A percentile compares a stretch with the other conserved stretches of the same genome.
These are phyloP conservation scores for Neria commutata DNA, from an alignment of 2,888 invertebrate genomes.

Conservation along the genomic window DNA sequence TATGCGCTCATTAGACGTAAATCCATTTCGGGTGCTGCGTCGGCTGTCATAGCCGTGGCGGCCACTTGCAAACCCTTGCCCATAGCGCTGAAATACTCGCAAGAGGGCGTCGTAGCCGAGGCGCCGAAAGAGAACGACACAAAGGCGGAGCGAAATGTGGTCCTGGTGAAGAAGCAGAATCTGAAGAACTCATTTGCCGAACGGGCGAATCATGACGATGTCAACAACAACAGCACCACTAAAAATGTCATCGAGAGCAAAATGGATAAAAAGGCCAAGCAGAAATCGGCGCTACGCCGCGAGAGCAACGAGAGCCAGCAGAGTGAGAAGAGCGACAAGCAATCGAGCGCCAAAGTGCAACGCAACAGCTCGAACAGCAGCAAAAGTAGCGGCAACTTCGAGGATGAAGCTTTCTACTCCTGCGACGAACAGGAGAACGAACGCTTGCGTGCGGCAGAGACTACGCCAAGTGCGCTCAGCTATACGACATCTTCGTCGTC, in stretches of 20 bases:
- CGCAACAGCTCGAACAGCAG: constrained; percentile 42
- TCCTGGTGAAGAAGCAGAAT: constrained; percentile 45
- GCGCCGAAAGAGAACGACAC: constrained; percentile 37
- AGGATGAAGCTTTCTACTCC: constrained; percentile 42
- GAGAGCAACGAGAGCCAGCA: neutral
- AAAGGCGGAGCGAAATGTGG: constrained; percentile 46
- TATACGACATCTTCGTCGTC: constrained; percentile 1
- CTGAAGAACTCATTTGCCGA: constrained; percentile 41
- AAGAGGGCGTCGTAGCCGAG: constrained; percentile 38
- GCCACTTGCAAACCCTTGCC: constrained; percentile 42
- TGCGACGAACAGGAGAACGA: constrained; percentile 37
- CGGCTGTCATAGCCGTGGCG: constrained; percentile 44
- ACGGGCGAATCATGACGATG: constrained; percentile 31
- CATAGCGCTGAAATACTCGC: constrained; percentile 42
- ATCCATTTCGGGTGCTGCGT: constrained; percentile 47
- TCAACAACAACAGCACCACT: constrained; percentile 20
- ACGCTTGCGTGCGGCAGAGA: constrained; percentile 12
- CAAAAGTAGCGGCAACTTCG: constrained; percentile 41
- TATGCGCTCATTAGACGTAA: constrained; percentile 53
- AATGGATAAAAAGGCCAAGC: neutral
- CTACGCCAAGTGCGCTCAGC: constrained; percentile 13
- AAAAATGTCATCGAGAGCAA: constrained; percentile 7
- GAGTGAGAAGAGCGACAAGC: neutral
- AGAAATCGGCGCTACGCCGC: constrained; percentile 9
- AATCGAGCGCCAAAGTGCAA: constrained; percentile 28